Evolutionary conservation across 2,797 vertebrate genomes (phyloP).

Genomic region (Schizopygopsis malacanthus): DNA sequence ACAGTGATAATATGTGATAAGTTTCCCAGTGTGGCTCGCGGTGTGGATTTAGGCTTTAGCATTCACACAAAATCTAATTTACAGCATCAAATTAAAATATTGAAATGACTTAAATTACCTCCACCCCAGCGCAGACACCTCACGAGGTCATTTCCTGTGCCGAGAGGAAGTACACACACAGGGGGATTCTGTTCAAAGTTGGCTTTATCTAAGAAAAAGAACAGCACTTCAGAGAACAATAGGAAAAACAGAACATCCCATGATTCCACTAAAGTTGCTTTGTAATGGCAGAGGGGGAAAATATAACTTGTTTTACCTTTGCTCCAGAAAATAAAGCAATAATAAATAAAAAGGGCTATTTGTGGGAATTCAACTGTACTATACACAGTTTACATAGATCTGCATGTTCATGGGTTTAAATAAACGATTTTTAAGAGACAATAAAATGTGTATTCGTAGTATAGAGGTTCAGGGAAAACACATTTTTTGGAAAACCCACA

Average conservation of each 20-base stretch:
- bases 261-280: background rate
- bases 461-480: too few relatives aligned
- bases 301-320: background rate
- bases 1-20: background rate
- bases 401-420: background rate
- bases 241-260: slow-evolving; percentile 32
- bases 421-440: background rate
- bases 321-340: background rate
- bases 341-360: background rate
- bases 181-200: slow-evolving; percentile 91
- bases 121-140: slow-evolving; percentile 95
- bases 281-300: background rate
- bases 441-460: background rate
- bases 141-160: slow-evolving; percentile 76
- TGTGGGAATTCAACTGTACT: background rate
- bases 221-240: slow-evolving; percentile 30
- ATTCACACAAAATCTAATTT: background rate
- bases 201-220: slow-evolving; percentile 85
- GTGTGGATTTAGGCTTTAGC: background rate
- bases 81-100: background rate
- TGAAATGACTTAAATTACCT: slow-evolving; percentile 77
- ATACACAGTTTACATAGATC: background rate
- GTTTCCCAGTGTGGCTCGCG: background rate
- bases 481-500: too few relatives aligned
- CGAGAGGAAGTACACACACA: slow-evolving; percentile 89